These are phyloP conservation scores for Cryptoprocta ferox DNA, from an alignment of 2,797 vertebrate genomes.

Conservation along the genomic window DNA sequence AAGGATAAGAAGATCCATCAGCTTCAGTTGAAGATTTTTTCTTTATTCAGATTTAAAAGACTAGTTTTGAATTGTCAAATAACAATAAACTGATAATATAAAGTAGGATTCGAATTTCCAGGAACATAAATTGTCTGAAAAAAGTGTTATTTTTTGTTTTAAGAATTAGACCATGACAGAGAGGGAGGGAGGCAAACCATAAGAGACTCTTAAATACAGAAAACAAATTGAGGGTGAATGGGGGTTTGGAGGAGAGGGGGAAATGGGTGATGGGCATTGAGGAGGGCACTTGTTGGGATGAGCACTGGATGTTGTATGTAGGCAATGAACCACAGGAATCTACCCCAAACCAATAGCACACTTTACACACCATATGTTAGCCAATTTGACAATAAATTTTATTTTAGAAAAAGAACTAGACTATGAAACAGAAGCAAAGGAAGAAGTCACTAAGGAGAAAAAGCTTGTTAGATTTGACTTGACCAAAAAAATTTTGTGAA, in stretches of 20 bases:
- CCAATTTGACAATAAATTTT: too few relatives aligned
- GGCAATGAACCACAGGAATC: too few relatives aligned
- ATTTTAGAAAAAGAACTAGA: constrained; percentile 5
- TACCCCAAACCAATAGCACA: too few relatives aligned
- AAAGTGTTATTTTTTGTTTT: constrained; percentile 43
- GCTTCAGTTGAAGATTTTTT: constrained; percentile 33
- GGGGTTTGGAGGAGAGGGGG: too few relatives aligned
- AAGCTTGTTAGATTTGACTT: constrained; percentile 14
- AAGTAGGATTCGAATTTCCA: constrained; percentile 41
- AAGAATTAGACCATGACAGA: constrained; percentile 26
- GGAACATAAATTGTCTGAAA: constrained; percentile 12
- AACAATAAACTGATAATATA: not conserved
- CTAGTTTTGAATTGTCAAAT: constrained; percentile 26
- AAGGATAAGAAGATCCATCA: constrained; percentile 11
- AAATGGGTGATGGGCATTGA: too few relatives aligned
- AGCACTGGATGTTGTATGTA: too few relatives aligned
- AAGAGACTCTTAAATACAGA: too few relatives aligned
- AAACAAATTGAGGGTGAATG: too few relatives aligned
- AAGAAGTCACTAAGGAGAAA: not conserved
- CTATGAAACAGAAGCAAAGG: constrained; percentile 23
- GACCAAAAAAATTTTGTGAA: constrained; percentile 48
- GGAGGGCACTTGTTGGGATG: too few relatives aligned
- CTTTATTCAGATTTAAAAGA: constrained; percentile 26
- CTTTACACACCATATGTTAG: too few relatives aligned
- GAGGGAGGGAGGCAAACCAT: too few relatives aligned